Conservation (phyloP, 2,797 vertebrate genomes). For the Mormyrus proboscirostris region DNA sequence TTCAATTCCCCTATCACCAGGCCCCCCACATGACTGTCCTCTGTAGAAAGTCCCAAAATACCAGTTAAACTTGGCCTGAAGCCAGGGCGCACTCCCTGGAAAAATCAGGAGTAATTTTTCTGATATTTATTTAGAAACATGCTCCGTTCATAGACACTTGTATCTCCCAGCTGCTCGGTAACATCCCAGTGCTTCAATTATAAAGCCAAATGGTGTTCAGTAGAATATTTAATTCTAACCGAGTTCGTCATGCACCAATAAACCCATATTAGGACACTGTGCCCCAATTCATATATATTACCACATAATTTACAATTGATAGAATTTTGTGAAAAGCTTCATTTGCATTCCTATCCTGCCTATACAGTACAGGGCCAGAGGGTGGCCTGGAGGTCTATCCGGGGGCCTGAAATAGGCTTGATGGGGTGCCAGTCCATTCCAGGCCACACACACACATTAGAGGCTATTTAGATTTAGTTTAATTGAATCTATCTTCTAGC, state of each 20-base stretch:
- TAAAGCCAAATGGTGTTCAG: not conserved
- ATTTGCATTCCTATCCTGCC: not conserved
- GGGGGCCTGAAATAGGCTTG: not conserved
- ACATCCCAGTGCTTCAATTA: not conserved
- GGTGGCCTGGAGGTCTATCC: not conserved
- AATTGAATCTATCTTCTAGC: not conserved
- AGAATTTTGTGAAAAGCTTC: not conserved
- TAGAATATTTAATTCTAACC: not conserved
- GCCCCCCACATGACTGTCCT: not conserved
- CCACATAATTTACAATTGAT: not conserved
- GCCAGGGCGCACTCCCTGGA: constrained; percentile 19
- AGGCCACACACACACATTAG: not conserved
- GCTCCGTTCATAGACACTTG: not conserved
- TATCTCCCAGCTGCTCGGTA: not conserved
- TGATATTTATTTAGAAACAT: constrained; percentile 1
- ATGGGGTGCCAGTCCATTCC: not conserved
- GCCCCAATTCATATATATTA: not conserved
- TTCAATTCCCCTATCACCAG: not conserved
- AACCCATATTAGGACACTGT: not conserved
- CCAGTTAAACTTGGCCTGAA: constrained; percentile 16
- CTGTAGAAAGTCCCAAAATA: constrained; percentile 5
- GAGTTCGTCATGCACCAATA: not conserved
- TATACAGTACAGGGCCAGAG: not conserved
- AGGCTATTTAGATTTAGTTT: not conserved
- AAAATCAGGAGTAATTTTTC: constrained; percentile 16